Base-by-base conservation (phyloP, 2,113 vertebrate genomes). In the Cyrtonyx montezumae region DNA sequence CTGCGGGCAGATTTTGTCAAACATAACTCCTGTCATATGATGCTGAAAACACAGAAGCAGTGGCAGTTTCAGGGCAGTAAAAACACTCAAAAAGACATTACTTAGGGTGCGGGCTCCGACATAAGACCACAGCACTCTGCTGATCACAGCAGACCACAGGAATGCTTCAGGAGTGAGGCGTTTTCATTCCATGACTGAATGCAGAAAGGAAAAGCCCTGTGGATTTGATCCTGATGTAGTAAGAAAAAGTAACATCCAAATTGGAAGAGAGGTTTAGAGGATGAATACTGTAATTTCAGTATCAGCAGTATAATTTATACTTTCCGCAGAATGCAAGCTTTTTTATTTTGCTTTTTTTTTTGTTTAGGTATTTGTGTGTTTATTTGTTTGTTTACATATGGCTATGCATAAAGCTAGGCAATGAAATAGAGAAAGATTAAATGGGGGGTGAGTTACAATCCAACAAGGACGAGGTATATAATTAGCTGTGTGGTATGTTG, bases 111-210 rank as follows among this genome's bases (percentile, higher is more conserved):
- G 36, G 3, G 5, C 30, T 84, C 26, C 36, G 49, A 49, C 25
- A 43, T 26, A 25, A 0, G 0, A 71, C 8, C 2, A 2, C 37
- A 40, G 19, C 0, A 0, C 37, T 22, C 71, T 86, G 71, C 46
- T 56, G 11, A 5, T 14, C 1, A 0, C 56, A 85, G 73, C 69
- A 91, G 46, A 56, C 19, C 2, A 5, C 5, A 56, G 53, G 16
- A 56, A 56, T 32, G 53, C 53, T 56, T 32, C 28, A 82, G 56
- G 46, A 51, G 28, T 32, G 77, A 74, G 63, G 32, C 1, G 3
- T n/a, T 83, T 80, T 56, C 79, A 67, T n/a, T 70, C 9, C 1
- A 9, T 48, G 49, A 74, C 30, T 14, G 9, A 43, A 8, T 40
- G 61, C 46, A 87, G 71, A 83, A 87, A 70, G 25, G 46, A 70